A percentile compares a stretch with the other conserved stretches of the same genome.
Conservation (phyloP, 2,113 vertebrate genomes). For the Mungos mungo region DNA sequence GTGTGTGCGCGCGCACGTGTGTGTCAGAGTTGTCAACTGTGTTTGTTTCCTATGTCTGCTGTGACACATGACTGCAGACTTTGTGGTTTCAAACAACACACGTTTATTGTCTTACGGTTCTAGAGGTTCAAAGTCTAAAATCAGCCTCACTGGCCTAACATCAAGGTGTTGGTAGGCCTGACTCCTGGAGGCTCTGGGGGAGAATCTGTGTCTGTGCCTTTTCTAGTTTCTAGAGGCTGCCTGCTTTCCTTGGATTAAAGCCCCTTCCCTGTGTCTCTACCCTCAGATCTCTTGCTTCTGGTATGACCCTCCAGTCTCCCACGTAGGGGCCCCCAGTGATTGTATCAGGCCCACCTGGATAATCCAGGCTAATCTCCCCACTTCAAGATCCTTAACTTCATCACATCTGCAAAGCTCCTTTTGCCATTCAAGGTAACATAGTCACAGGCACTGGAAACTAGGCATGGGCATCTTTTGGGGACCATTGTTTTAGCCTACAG, state of each 20-base stretch:
- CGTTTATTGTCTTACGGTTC: neutral
- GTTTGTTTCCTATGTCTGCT: neutral
- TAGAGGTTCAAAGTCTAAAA: neutral
- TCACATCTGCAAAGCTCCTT: neutral
- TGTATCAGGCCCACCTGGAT: too few relatives aligned
- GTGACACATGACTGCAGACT: neutral
- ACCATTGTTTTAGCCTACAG: neutral
- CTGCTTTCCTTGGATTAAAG: neutral
- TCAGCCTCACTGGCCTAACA: neutral
- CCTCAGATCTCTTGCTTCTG: accelerated
- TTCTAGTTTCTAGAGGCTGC: neutral
- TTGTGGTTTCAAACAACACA: neutral
- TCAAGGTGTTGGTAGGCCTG: neutral
- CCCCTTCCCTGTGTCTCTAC: neutral
- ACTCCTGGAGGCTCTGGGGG: neutral
- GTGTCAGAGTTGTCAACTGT: neutral
- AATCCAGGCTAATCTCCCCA: neutral
- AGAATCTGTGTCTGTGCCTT: neutral
- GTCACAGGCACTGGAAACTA: neutral
- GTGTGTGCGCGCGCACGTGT: too few relatives aligned
- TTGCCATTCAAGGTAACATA: neutral
- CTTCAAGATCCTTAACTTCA: neutral
- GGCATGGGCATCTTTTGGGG: neutral
- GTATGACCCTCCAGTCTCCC: neutral
- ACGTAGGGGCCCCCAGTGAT: neutral